Evolutionary conservation across 2,113 vertebrate genomes (phyloP).

Genomic region (Myanophis thanlyinensis): DNA sequence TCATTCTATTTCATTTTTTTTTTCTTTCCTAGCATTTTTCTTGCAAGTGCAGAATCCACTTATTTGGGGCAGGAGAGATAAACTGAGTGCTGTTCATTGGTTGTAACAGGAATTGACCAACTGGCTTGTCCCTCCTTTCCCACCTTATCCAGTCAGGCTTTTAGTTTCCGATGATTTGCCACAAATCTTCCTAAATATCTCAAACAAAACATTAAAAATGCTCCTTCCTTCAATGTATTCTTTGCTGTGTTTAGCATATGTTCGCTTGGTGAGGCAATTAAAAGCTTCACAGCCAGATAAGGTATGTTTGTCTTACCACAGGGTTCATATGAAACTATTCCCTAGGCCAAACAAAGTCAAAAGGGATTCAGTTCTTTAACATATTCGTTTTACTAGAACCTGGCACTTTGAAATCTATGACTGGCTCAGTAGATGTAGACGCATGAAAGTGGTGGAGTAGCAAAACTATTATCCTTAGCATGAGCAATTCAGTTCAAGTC

Average conservation of each 20-base stretch:
- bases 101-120: not conserved
- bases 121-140: not conserved
- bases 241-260: constrained; percentile 43
- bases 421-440: not conserved
- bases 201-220: not conserved
- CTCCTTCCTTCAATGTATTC: constrained; percentile 23
- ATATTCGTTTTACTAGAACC: constrained; percentile 47
- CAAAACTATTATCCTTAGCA: not conserved
- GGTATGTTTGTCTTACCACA: constrained; percentile 53
- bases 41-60: not conserved
- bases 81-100: not conserved
- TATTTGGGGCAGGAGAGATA: not conserved
- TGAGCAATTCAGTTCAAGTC: not conserved
- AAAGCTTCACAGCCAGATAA: constrained; percentile 40
- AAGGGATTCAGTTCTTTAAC: constrained; percentile 41
- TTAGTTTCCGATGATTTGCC: not conserved
- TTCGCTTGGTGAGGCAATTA: constrained; percentile 46
- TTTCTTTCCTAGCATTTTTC: not conserved
- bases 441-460: not conserved
- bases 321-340: constrained; percentile 47
- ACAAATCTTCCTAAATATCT: not conserved
- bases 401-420: not conserved
- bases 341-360: constrained; percentile 46
- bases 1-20: not conserved
- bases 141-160: not conserved